Conservation (phyloP, 2,797 vertebrate genomes). For the Poeciliopsis infans region DNA sequence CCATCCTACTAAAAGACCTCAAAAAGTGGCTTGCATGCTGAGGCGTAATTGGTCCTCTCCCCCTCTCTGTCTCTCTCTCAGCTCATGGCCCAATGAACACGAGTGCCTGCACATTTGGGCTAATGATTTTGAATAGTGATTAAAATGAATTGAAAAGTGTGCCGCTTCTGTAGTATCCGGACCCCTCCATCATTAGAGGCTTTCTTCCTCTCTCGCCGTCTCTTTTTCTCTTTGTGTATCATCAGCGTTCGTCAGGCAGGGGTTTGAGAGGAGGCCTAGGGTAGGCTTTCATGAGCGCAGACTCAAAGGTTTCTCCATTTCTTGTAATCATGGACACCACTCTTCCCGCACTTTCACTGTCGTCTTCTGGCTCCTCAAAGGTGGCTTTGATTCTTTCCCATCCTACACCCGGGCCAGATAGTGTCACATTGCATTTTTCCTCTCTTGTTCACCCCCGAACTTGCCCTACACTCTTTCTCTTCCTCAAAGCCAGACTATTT, state of each 20-base stretch:
- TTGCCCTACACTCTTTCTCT: constrained; percentile 31
- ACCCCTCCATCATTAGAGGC: constrained; percentile 79
- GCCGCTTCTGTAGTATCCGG: constrained; percentile 66
- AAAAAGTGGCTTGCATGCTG: constrained; percentile 63
- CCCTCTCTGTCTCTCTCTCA: constrained; percentile 46
- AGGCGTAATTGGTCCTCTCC: constrained; percentile 74
- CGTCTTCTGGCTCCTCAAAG: constrained; percentile 79
- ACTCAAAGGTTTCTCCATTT: constrained; percentile 79
- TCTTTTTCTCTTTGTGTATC: constrained; percentile 58
- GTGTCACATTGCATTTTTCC: constrained; percentile 71
- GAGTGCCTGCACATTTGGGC: constrained; percentile 64
- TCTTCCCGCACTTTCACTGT: constrained; percentile 72
- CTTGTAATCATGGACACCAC: constrained; percentile 85
- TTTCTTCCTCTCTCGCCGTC: constrained; percentile 52
- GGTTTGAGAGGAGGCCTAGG: constrained; percentile 75
- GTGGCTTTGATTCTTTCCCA: constrained; percentile 79
- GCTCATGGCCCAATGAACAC: constrained; percentile 57
- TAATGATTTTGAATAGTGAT: constrained; percentile 80
- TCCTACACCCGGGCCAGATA: constrained; percentile 67
- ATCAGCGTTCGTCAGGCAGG: constrained; percentile 67
- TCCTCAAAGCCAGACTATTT: constrained; percentile 54
- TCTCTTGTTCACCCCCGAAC: constrained; percentile 32
- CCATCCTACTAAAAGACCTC: constrained; percentile 58
- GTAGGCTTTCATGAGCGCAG: constrained; percentile 77
- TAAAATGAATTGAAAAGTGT: constrained; percentile 80